phyloP scores from a whole-genome alignment of 2,888 invertebrate species.

The Catocala nupta region DNA sequence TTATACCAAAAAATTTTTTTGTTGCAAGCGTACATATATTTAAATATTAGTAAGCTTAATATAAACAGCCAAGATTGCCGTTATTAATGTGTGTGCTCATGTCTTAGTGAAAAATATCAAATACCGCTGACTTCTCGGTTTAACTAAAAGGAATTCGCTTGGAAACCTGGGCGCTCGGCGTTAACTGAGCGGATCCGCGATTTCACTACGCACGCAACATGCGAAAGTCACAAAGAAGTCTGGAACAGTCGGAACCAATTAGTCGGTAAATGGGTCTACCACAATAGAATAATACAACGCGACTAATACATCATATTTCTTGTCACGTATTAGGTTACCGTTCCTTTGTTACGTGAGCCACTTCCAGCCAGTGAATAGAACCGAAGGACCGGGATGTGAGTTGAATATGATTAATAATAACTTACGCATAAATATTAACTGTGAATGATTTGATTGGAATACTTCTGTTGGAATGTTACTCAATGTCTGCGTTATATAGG shows the following conservation, averaged over 20 bases:
- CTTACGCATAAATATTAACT: slow-evolving; percentile 68
- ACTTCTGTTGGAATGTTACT: slow-evolving; percentile 31
- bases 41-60: too few species aligned
- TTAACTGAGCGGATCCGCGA: slow-evolving; percentile 63
- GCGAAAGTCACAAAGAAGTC: slow-evolving; percentile 65
- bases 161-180: slow-evolving; percentile 36
- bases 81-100: too few species aligned
- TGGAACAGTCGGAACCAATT: slow-evolving; percentile 75
- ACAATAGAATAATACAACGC: slow-evolving; percentile 76
- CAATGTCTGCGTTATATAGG: slow-evolving; percentile 31
- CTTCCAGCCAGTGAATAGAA: slow-evolving; percentile 83
- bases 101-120: too few species aligned
- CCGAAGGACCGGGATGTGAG: slow-evolving; percentile 76
- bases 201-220: slow-evolving; percentile 67
- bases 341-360: slow-evolving; percentile 85
- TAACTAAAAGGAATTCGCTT: slow-evolving; percentile 29
- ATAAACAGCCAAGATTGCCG: too few species aligned
- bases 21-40: too few species aligned
- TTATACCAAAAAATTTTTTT: too few species aligned
- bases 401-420: slow-evolving; percentile 83
- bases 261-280: slow-evolving; percentile 74
- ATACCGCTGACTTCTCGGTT: slow-evolving; percentile 17
- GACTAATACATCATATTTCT: slow-evolving; percentile 81
- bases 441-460: slow-evolving; percentile 56
- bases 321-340: slow-evolving; percentile 85